phyloP scores from a whole-genome alignment of 2,888 invertebrate genomes.

The Polydrusus pterygomalis region DNA sequence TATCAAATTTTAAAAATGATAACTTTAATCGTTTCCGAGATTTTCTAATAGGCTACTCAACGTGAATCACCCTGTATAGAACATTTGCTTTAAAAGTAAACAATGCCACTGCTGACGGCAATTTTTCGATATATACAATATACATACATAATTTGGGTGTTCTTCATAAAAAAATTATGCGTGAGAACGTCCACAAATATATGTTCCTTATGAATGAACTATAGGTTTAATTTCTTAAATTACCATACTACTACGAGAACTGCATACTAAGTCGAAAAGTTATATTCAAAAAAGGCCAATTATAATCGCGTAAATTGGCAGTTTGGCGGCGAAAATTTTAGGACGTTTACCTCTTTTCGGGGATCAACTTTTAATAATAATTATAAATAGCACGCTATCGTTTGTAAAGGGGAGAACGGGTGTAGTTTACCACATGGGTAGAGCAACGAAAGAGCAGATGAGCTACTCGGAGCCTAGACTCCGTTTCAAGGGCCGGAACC shows the following conservation, averaged over 20 bases:
- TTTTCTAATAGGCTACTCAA: no score
- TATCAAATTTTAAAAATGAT: no score
- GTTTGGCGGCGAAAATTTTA: constrained; percentile 46
- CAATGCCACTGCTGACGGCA: no score
- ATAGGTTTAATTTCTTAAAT: constrained; percentile 59
- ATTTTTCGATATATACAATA: background rate
- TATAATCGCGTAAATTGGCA: constrained; percentile 46
- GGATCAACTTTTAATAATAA: constrained; percentile 21
- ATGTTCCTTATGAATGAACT: constrained; percentile 60
- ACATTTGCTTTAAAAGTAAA: no score
- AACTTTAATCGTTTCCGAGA: no score
- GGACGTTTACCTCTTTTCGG: constrained; percentile 39
- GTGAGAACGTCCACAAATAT: constrained; percentile 49
- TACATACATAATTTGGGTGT: constrained; percentile 16
- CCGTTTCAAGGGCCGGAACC: no score
- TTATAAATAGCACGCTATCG: constrained; percentile 45
- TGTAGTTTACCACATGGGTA: background rate
- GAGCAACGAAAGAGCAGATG: no score
- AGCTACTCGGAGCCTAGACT: no score
- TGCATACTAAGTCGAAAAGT: constrained; percentile 38
- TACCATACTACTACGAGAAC: constrained; percentile 58
- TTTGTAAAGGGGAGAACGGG: background rate
- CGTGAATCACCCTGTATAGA: no score
- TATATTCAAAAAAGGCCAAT: constrained; percentile 38
- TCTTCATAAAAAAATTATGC: constrained; percentile 28